Conservation (phyloP, 2,113 vertebrate genomes). For the Calonectris borealis region DNA sequence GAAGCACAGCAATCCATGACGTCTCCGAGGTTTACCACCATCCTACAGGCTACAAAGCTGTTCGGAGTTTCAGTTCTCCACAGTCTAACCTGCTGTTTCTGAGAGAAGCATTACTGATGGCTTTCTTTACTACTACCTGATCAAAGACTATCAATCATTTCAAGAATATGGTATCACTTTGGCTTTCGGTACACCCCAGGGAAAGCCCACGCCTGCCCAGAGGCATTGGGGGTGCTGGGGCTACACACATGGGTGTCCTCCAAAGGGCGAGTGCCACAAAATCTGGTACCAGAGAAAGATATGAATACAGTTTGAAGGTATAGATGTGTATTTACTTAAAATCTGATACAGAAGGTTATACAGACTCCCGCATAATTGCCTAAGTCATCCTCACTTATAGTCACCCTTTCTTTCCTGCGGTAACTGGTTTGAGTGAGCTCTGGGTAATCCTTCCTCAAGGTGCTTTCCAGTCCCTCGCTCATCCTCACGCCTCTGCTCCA, state of each 20-base stretch:
- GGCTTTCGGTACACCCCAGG: too few relatives aligned
- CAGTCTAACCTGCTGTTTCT: background rate
- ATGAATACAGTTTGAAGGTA: background rate
- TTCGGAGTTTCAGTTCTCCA: background rate
- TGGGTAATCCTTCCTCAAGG: too few relatives aligned
- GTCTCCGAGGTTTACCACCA: accelerated
- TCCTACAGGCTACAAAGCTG: background rate
- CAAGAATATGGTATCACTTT: too few relatives aligned
- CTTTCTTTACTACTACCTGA: background rate
- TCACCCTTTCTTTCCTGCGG: too few relatives aligned
- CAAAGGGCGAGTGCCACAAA: background rate
- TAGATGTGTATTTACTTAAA: background rate
- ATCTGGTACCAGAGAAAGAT: too few relatives aligned
- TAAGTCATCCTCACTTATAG: background rate
- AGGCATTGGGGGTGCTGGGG: too few relatives aligned
- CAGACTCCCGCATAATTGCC: too few relatives aligned
- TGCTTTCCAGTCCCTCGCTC: background rate
- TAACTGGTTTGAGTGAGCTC: background rate
- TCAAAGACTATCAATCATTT: too few relatives aligned
- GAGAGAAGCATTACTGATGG: background rate
- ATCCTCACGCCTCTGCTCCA: background rate
- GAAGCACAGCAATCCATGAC: background rate
- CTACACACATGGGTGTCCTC: background rate
- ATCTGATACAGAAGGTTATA: too few relatives aligned
- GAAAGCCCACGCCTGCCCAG: background rate